Conservation (phyloP, 2,113 vertebrate species). For the Pollimyrus isidori region DNA sequence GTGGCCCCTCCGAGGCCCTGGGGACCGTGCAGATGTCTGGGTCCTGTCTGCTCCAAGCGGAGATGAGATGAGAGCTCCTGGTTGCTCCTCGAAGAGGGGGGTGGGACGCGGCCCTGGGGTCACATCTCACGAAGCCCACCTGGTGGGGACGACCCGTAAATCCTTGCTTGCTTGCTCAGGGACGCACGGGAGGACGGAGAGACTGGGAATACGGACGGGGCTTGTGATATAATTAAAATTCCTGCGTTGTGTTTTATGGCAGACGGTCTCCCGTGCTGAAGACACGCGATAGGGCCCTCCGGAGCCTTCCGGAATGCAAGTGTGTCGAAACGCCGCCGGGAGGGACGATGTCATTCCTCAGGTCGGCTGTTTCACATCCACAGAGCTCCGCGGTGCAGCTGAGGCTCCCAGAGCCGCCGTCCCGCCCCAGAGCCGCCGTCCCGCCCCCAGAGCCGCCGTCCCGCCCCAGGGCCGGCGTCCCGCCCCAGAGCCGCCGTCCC, state of each 20-base stretch:
- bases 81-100: not conserved
- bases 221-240: conserved; percentile 9
- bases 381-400: not conserved
- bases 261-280: not conserved
- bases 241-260: not conserved
- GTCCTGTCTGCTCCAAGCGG: conserved; percentile 1
- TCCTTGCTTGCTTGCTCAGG: not conserved
- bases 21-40: conserved; percentile 3
- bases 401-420: not conserved
- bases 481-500: no score
- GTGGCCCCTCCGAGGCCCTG: not conserved
- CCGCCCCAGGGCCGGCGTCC: no score
- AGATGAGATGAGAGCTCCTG: conserved; percentile 12
- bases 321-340: not conserved
- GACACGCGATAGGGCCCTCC: not conserved
- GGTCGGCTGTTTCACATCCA: not conserved
- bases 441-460: no score
- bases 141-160: not conserved
- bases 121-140: not conserved
- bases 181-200: not conserved
- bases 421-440: not conserved
- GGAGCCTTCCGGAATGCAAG: not conserved
- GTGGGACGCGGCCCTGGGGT: not conserved
- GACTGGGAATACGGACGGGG: not conserved
- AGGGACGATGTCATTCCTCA: not conserved